A percentile compares a stretch with the other conserved stretches of the same genome.
These are phyloP conservation scores for Drosophila obscura DNA, from an alignment of 1,140 invertebrate genomes.

Conservation along the genomic window DNA sequence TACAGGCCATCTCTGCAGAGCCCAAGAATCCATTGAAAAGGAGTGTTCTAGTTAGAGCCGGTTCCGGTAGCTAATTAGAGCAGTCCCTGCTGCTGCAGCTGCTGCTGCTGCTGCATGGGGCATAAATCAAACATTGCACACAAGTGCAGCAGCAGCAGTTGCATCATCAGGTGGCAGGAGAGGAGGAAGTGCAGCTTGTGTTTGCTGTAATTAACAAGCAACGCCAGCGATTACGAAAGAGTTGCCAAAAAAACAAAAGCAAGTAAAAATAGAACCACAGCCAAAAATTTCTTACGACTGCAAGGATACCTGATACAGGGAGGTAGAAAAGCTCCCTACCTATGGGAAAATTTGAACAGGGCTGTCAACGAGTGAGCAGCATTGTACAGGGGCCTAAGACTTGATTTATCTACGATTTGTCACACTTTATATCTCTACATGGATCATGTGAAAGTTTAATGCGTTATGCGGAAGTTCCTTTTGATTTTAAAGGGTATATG, in stretches of 20 bases:
- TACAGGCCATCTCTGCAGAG: conserved; percentile 19
- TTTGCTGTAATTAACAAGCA: conserved; percentile 78
- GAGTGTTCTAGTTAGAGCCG: conserved; percentile 32
- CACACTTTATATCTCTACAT: no score
- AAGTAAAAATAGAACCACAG: neutral
- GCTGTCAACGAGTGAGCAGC: no score
- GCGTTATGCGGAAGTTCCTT: neutral
- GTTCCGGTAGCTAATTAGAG: conserved; percentile 65
- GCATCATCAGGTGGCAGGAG: conserved; percentile 12
- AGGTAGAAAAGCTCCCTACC: no score
- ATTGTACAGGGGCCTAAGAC: no score
- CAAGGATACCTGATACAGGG: conserved; percentile 1
- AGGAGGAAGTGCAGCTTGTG: conserved; percentile 54
- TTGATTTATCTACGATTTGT: no score
- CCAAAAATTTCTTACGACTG: neutral
- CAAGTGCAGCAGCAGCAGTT: conserved; percentile 52
- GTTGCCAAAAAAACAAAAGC: conserved; percentile 52
- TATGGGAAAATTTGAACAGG: no score
- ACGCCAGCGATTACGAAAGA: conserved; percentile 64
- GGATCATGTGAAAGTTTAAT: no score
- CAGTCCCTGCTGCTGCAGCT: conserved; percentile 27
- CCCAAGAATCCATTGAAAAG: conserved; percentile 54
- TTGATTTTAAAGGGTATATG: conserved; percentile 6
- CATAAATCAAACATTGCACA: conserved; percentile 74
- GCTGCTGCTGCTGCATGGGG: conserved; percentile 10